Base-by-base conservation (phyloP, 2,797 vertebrate genomes). In the Heliangelus exortis region DNA sequence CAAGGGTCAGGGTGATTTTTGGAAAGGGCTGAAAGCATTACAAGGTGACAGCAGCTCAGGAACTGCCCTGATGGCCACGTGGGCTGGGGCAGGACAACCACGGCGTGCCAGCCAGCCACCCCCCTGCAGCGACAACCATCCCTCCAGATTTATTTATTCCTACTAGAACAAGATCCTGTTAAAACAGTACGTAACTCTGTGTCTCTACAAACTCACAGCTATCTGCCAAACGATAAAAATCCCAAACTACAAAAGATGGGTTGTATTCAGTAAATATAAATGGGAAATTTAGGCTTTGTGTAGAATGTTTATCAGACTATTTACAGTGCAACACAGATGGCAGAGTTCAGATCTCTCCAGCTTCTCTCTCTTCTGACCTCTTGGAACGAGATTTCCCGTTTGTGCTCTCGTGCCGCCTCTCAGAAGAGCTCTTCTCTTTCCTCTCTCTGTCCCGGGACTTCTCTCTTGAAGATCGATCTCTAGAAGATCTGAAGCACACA, bases 311-410 rank as follows among this genome's bases (percentile, higher is more conserved):
- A 74, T 95, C 94, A 62, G 96, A 96, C 95, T 97, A 98, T 98
- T 95, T 98, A 98, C 97, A 98, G 97, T 67, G 96, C 95, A 97
- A 97, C 93, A 95, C 93, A 94, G 83, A 91, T 89, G 51, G 3
- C 76, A 47, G 93, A 96, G 97, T 96, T 99, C 97, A 99, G 98
- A 99, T 98, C 97, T 99, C 99, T 71, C 99, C 98, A 55, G 98
- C 97, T 96, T 99, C 99, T 98, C 99, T 98, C 97, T 99, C 99
- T 71, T 99, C 99, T 31, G 97, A 98, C 84, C 98, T 98, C 95
- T 98, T 98, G 50, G 98, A 98, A 89, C 98, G 98, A 12, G 98
- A 97, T 97, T 98, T 98, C 92, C 99, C 99, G 29, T 99, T 99
- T 97, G 99, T 96, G 41, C 98, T 98, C 90, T 99, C 99, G 25